These are phyloP conservation scores for Tetragonula carbonaria DNA, from an alignment of 2,888 invertebrate genomes.

Conservation along the genomic window DNA sequence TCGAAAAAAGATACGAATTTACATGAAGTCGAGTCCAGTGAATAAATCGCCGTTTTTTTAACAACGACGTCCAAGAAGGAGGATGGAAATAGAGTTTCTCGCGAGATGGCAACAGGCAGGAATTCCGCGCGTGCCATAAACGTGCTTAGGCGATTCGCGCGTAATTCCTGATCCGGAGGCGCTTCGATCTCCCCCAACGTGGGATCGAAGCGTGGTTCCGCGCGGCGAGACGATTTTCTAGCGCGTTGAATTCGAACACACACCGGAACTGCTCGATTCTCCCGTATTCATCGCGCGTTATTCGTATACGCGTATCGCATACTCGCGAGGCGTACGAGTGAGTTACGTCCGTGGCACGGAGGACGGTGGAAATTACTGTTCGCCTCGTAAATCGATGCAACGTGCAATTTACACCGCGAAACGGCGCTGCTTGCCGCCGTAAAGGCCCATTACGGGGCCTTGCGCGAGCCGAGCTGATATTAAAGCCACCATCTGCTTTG, in stretches of 20 bases:
- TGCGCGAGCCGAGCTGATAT: conserved; percentile 53
- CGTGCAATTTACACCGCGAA: conserved; percentile 68
- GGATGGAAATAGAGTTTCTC: background rate
- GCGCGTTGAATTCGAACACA: conserved; percentile 47
- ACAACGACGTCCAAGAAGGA: background rate
- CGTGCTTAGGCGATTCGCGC: conserved; percentile 23
- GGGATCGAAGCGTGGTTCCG: conserved; percentile 41
- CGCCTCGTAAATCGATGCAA: conserved; percentile 70
- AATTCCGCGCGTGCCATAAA: conserved; percentile 56
- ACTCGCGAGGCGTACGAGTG: background rate
- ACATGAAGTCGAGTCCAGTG: background rate
- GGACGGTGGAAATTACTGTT: conserved; percentile 67
- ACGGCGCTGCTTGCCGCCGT: conserved; percentile 45
- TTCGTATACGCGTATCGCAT: conserved; percentile 26
- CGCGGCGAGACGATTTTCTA: conserved; percentile 60
- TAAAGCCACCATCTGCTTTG: conserved; percentile 41
- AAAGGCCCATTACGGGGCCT: conserved; percentile 54
- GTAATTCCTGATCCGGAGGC: conserved; percentile 36
- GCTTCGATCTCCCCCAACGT: background rate
- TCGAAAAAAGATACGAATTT: background rate
- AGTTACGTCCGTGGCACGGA: conserved; percentile 9
- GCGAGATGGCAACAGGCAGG: background rate
- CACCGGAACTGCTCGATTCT: conserved; percentile 40
- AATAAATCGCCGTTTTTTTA: background rate
- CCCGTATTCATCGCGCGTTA: conserved; percentile 18